phyloP scores from a whole-genome alignment of 1,140 invertebrate species.

The Xylocopa sonorina region DNA sequence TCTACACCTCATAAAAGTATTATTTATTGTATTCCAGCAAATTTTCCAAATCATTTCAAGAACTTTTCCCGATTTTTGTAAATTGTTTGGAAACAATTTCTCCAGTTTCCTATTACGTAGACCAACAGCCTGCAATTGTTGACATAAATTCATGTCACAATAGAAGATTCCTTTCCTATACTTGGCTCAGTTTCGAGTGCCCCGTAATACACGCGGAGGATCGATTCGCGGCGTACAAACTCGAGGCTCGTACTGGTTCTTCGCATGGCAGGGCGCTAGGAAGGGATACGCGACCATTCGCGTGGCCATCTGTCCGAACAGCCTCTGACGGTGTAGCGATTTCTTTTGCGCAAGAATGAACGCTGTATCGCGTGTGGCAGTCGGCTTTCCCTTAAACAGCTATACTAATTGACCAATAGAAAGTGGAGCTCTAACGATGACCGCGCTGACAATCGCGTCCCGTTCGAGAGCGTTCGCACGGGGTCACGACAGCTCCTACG shows the following conservation, averaged over 20 bases:
- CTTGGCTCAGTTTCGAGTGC: conserved; percentile 19
- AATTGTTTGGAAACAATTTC: no score
- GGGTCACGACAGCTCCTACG: conserved; percentile 33
- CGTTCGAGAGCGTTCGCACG: conserved; percentile 52
- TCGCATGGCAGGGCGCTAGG: conserved; percentile 16
- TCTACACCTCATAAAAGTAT: no score
- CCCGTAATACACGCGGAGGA: conserved; percentile 1
- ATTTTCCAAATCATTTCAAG: no score
- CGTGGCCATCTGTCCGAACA: conserved; percentile 34
- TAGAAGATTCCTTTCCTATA: conserved; percentile 39
- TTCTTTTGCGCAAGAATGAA: conserved; percentile 66
- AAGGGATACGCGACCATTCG: conserved; percentile 31
- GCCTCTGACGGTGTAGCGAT: conserved; percentile 46
- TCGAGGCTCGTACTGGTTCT: conserved; percentile 40
- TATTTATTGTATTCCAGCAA: no score
- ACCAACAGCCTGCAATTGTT: no score
- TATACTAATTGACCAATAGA: conserved; percentile 74
- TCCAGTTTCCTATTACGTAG: no score
- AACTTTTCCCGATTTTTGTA: no score
- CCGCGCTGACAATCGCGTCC: conserved; percentile 65
- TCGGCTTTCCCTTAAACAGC: conserved; percentile 70
- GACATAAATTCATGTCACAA: no score
- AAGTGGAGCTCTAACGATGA: conserved; percentile 67
- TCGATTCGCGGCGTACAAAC: conserved; percentile 48
- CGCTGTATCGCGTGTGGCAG: conserved; percentile 31